phyloP scores from a whole-genome alignment of 2,113 vertebrate genomes.

The Podilymbus podiceps region DNA sequence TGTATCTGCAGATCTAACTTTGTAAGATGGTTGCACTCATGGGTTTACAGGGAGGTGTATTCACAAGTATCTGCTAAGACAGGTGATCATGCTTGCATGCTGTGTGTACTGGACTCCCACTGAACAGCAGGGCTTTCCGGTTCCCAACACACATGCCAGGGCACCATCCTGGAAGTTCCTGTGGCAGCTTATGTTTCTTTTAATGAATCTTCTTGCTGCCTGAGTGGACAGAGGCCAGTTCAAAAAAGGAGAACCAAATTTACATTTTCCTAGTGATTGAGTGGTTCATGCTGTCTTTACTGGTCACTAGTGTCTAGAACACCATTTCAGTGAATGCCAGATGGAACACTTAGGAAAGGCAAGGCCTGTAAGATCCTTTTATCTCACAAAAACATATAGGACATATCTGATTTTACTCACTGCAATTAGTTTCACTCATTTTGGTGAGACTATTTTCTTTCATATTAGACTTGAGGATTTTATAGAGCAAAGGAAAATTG shows the following conservation, averaged over 20 bases:
- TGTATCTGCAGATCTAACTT: background rate
- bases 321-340: background rate
- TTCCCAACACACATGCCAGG: background rate
- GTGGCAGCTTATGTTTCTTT: background rate
- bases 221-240: background rate
- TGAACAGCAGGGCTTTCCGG: background rate
- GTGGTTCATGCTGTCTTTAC: background rate
- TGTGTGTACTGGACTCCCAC: background rate
- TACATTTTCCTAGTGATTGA: background rate
- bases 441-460: background rate
- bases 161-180: background rate
- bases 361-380: background rate
- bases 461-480: background rate
- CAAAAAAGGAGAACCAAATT: background rate
- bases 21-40: background rate
- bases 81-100: background rate
- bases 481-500: background rate
- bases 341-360: background rate
- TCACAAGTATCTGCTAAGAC: too few species aligned
- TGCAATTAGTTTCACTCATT: background rate
- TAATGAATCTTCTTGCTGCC: background rate
- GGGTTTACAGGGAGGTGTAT: background rate
- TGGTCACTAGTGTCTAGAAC: rapidly evolving
- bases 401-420: background rate
- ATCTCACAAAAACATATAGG: background rate